phyloP scores from a whole-genome alignment of 2,113 vertebrate species.

The Odontophorus gujanensis region DNA sequence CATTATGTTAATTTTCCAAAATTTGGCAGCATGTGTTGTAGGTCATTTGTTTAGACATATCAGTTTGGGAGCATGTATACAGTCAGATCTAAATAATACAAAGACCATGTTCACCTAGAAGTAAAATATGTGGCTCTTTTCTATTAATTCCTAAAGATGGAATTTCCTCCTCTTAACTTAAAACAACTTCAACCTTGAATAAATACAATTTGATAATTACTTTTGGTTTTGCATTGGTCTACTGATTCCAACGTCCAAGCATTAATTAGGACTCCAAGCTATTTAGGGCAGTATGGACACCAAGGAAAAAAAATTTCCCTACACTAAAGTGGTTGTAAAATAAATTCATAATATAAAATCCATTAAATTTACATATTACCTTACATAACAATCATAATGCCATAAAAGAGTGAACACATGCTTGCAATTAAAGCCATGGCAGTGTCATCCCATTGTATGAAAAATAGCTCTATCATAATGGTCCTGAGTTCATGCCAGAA shows the following conservation, averaged over 20 bases:
- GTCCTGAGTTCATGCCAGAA: conserved; percentile 57
- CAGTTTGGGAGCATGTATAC: not conserved
- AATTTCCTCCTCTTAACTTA: not conserved
- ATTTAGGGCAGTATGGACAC: not conserved
- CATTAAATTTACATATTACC: conserved; percentile 65
- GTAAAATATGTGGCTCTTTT: not conserved
- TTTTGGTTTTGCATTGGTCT: not conserved
- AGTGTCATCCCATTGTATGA: conserved; percentile 70
- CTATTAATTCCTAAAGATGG: not conserved
- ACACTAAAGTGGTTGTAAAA: conserved; percentile 15
- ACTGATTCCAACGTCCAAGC: not conserved
- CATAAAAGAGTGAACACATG: conserved; percentile 65
- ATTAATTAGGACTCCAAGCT: not conserved
- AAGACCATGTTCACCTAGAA: not conserved
- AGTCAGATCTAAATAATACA: not conserved
- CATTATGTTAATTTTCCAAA: conserved; percentile 25
- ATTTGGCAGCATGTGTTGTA: conserved; percentile 9
- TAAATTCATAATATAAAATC: conserved; percentile 60
- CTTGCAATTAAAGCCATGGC: conserved; percentile 68
- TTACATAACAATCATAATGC: conserved; percentile 63
- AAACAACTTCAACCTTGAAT: not conserved
- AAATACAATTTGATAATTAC: not conserved
- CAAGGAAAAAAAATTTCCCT: not conserved
- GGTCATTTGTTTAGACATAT: not conserved
- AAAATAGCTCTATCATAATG: conserved; percentile 73